Evolutionary conservation across 2,113 vertebrate genomes (phyloP), one percentile per base, ranked within the genome.

Genomic region (Sinocyclocheilus anophthalmus): DNA sequence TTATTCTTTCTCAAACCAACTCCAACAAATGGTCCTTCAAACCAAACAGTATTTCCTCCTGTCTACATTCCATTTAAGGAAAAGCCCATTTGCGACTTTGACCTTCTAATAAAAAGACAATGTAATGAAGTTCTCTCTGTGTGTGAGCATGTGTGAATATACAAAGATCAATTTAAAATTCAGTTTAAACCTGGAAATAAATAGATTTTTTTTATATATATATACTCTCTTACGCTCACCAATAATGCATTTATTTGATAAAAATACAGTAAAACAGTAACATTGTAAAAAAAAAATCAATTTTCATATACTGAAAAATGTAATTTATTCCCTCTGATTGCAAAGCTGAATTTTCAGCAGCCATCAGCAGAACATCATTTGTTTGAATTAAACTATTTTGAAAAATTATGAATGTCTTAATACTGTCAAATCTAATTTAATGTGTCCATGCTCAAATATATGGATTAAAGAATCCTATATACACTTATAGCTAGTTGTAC

Each of bases 91-190:
- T 78, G 16, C 4, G 76, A 79, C 50, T 33, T 30, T 37, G 53
- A 37, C 53, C 55, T 42, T 63, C 77, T 80, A 14, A 80, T 42
- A 14, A 80, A 80, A 80, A 63, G 6, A 42, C 55, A 78, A 12
- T 80, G 33, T 42, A 16, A 24, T 45, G 33, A 80, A 39, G 39
- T 63, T n/a, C 18, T 59, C 30, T 37, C 8, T 57, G 18, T 22
- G 26, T n/a, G 18, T 57, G 16, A 69, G 6, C 26, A 11, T 72
- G 37, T 63, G 61, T 42, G 37, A 72, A 72, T 39, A 20, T 37
- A 18, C 69, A 67, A 8, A 67, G 0, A 33, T 72, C 69, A 20
- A 22, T 45, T n/a, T 67, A 16, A 67, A 22, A 10, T 70, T 3
- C 69, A 70, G 18, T 70, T 65, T 39, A 20, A 70, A 70, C 30